These are phyloP conservation scores for Agrotis clavis DNA, from an alignment of 2,888 invertebrate species.

Conservation along the genomic window DNA sequence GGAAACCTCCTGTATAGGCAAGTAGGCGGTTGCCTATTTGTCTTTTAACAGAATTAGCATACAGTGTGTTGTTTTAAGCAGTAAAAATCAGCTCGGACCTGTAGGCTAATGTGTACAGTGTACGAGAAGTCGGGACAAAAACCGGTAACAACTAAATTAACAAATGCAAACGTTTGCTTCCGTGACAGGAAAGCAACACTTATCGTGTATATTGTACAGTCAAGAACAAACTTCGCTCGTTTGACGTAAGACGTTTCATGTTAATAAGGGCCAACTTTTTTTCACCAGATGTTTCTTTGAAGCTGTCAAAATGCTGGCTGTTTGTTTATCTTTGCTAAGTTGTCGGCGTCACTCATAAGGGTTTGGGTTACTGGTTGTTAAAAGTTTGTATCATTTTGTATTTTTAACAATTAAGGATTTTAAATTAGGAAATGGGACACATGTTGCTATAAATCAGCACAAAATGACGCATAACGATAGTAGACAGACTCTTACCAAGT, in stretches of 20 bases:
- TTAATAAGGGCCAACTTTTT: constrained; percentile 53
- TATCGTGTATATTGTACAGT: constrained; percentile 77
- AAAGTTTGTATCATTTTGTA: constrained; percentile 28
- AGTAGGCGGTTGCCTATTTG: constrained; percentile 48
- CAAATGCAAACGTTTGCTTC: constrained; percentile 80
- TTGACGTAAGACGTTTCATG: constrained; percentile 59
- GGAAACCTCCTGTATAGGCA: constrained; percentile 7
- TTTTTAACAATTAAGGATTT: constrained; percentile 7
- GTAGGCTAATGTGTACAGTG: constrained; percentile 63
- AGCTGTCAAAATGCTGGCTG: constrained; percentile 39
- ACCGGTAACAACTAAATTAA: constrained; percentile 84
- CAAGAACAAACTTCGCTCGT: constrained; percentile 62
- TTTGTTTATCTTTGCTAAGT: constrained; percentile 44
- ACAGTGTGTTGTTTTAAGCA: constrained; percentile 60
- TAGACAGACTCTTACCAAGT: background rate
- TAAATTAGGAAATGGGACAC: background rate
- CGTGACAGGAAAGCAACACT: constrained; percentile 86
- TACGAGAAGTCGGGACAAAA: constrained; percentile 68
- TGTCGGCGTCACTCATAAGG: constrained; percentile 12
- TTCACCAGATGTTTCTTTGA: constrained; percentile 33
- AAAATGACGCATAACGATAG: background rate
- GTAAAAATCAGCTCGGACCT: constrained; percentile 73
- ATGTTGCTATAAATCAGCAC: background rate
- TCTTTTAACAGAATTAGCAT: constrained; percentile 59
- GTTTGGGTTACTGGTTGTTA: constrained; percentile 38